phyloP scores from a whole-genome alignment of 2,113 vertebrate genomes.

The Oceanodroma tethys region DNA sequence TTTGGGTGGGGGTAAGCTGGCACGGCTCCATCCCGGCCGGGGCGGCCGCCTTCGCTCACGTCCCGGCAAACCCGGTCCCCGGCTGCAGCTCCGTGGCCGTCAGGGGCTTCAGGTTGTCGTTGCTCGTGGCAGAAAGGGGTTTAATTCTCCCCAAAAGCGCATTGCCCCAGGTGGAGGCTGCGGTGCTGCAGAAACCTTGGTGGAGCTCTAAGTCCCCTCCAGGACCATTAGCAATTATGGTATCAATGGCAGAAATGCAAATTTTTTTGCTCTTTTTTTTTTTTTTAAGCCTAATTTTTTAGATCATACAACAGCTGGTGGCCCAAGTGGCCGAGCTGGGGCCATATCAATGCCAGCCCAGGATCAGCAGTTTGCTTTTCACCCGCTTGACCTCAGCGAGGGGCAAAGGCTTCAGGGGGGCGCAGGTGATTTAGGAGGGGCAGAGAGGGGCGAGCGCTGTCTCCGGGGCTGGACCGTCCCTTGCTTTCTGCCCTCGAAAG shows the following conservation, averaged over 20 bases:
- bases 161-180: not conserved
- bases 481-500: not conserved
- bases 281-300: not conserved
- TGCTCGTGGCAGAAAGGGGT: not conserved
- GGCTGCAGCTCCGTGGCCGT: accelerated
- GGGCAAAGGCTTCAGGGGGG: not conserved
- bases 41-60: accelerated
- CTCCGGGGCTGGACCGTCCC: not conserved
- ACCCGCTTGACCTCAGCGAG: not conserved
- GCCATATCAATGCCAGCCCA: not conserved
- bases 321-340: not conserved
- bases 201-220: too few species aligned
- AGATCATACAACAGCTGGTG: not conserved
- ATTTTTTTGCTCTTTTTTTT: accelerated
- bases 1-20: not conserved
- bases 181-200: accelerated
- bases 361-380: not conserved
- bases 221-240: accelerated
- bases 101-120: not conserved
- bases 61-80: not conserved
- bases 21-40: not conserved
- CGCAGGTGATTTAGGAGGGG: not conserved
- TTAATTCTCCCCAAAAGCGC: not conserved
- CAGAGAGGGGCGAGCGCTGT: not conserved
- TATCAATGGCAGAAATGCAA: not conserved